Evolutionary conservation across 2,888 invertebrate genomes (phyloP).

Genomic region (Dolomedes plantarius): DNA sequence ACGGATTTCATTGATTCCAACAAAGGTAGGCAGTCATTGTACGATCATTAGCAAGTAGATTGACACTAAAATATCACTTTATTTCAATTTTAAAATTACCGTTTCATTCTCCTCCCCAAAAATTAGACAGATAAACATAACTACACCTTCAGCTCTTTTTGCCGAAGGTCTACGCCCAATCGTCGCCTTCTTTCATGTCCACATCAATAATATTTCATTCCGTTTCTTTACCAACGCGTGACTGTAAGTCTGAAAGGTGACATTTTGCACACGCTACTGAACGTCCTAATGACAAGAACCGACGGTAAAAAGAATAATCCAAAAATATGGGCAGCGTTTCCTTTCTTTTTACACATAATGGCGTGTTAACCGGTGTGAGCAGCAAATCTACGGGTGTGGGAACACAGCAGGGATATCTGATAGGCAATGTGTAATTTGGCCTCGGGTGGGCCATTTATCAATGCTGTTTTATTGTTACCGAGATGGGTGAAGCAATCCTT

Average conservation of each 20-base stretch:
- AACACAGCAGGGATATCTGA: slow-evolving; percentile 11
- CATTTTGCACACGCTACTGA: slow-evolving; percentile 56
- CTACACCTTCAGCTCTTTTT: not conserved
- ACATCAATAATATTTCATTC: not conserved
- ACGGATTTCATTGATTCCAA: too few species aligned
- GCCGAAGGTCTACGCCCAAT: not conserved
- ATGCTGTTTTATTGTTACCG: not conserved
- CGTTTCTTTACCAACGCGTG: slow-evolving; percentile 20
- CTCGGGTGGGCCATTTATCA: not conserved
- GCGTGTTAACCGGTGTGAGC: slow-evolving; percentile 58
- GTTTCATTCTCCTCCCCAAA: too few species aligned
- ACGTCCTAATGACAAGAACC: slow-evolving; percentile 28
- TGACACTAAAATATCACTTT: too few species aligned
- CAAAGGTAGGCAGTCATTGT: too few species aligned
- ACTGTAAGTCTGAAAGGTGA: slow-evolving; percentile 31
- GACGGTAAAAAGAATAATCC: not conserved
- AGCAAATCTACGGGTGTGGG: slow-evolving; percentile 42
- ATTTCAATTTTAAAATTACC: too few species aligned
- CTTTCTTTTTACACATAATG: slow-evolving; percentile 26
- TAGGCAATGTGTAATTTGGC: slow-evolving; percentile 26
- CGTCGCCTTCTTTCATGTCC: not conserved
- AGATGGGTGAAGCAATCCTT: too few species aligned
- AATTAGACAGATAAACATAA: not conserved
- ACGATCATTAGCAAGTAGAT: too few species aligned
- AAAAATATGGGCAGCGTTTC: not conserved